Evolutionary conservation across 2,113 vertebrate species (phyloP).

Genomic region (Bubalus kerabau): DNA sequence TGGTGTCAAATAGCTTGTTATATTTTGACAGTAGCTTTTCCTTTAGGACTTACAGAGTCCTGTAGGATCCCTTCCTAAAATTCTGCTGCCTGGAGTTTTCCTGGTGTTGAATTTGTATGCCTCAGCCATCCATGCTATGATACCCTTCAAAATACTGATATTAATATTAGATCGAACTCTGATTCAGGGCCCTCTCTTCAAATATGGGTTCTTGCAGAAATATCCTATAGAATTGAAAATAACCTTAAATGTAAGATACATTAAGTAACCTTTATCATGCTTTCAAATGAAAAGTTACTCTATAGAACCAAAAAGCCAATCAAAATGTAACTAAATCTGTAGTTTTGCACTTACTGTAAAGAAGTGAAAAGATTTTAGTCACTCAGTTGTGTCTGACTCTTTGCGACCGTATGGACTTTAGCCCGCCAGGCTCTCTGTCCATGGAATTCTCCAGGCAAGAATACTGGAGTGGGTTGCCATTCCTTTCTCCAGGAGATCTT

Average conservation of each 20-base stretch:
- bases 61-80: neutral
- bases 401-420: neutral
- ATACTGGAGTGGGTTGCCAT: neutral
- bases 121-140: neutral
- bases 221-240: neutral
- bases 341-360: neutral
- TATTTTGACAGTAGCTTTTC: conserved; percentile 41
- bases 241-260: neutral
- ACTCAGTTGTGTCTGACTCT: neutral
- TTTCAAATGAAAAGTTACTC: neutral
- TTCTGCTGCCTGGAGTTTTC: neutral
- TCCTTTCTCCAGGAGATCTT: neutral
- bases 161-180: neutral
- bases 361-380: neutral
- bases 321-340: neutral
- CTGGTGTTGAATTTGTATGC: neutral
- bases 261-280: neutral
- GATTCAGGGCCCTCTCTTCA: neutral
- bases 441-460: neutral
- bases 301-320: neutral
- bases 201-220: neutral
- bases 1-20: conserved; percentile 24
- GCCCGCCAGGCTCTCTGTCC: neutral
- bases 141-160: neutral
- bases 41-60: conserved; percentile 15